phyloP scores from a whole-genome alignment of 2,797 vertebrate species.

The Etheostoma perlongum region DNA sequence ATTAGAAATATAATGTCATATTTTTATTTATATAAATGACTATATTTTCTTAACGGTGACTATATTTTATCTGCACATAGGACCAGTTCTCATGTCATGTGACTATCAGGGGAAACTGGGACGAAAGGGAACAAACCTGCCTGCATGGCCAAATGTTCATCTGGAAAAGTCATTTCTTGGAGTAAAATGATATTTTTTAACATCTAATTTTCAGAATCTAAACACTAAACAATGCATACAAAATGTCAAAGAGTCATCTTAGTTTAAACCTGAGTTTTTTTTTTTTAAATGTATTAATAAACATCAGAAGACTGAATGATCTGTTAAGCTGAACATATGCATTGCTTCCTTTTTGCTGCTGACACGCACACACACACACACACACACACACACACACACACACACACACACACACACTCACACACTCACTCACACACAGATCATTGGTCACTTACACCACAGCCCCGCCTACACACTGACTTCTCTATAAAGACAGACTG shows the following conservation, averaged over 20 bases:
- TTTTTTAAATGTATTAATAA: not conserved
- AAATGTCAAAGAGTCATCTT: not conserved
- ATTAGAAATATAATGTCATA: not conserved
- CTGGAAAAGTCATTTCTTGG: not conserved
- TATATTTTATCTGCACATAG: not conserved
- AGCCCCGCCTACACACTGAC: conserved; percentile 50
- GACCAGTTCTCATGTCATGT: not conserved
- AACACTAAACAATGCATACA: not conserved
- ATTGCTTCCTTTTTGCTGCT: conserved; percentile 58
- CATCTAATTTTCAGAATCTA: not conserved
- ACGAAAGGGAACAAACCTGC: not conserved
- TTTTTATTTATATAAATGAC: no score
- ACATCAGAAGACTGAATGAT: conserved; percentile 7
- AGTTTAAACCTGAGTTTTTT: not conserved
- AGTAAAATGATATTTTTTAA: not conserved
- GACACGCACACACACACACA: conserved; percentile 6
- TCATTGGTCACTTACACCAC: conserved; percentile 73
- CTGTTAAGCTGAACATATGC: conserved; percentile 27
- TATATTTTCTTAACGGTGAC: no score
- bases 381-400: conserved; percentile 32
- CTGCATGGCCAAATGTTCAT: not conserved
- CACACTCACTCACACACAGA: conserved; percentile 42
- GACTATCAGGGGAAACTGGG: not conserved
- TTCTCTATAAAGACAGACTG: conserved; percentile 75
- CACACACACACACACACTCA: conserved; percentile 23